A percentile compares a stretch with the other conserved stretches of the same genome.
These are phyloP conservation scores for Eidolon helvum DNA, from an alignment of 2,113 vertebrate genomes.

Conservation along the genomic window DNA sequence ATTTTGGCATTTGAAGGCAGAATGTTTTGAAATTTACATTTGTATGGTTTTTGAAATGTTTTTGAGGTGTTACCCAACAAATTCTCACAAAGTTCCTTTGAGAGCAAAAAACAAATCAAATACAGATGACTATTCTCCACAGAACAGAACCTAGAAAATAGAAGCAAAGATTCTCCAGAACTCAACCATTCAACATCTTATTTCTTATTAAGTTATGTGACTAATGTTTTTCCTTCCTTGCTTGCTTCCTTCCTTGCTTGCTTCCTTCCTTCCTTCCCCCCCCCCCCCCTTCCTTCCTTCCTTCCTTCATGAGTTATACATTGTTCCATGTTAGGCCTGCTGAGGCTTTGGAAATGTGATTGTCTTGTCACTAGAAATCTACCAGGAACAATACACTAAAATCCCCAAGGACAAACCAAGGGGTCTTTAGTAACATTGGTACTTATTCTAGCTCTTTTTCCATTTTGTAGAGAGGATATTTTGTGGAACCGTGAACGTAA, in stretches of 20 bases:
- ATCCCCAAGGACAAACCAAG: constrained; percentile 6
- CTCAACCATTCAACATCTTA: background rate
- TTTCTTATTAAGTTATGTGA: background rate
- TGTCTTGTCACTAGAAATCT: background rate
- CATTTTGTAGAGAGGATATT: background rate
- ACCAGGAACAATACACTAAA: background rate
- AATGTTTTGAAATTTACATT: constrained; percentile 24
- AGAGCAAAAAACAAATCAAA: background rate
- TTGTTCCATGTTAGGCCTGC: background rate
- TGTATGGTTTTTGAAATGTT: constrained; percentile 49
- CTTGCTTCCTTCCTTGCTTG: no score
- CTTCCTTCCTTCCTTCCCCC: no score
- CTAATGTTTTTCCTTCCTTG: background rate
- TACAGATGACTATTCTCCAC: background rate
- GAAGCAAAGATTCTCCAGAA: background rate
- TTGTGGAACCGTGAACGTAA: constrained; percentile 33
- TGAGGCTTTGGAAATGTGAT: background rate
- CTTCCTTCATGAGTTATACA: background rate
- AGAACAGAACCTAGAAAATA: background rate
- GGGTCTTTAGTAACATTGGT: constrained; percentile 19
- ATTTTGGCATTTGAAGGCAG: background rate
- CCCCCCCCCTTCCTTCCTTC: background rate
- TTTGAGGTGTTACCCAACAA: background rate
- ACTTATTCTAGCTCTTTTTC: constrained; percentile 1
- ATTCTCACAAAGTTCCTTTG: constrained; percentile 23